Percentiles rank a stretch among this genome's conserved stretches.
Conservation (phyloP, 2,113 vertebrate genomes). For the Brachypteracias leptosomus region DNA sequence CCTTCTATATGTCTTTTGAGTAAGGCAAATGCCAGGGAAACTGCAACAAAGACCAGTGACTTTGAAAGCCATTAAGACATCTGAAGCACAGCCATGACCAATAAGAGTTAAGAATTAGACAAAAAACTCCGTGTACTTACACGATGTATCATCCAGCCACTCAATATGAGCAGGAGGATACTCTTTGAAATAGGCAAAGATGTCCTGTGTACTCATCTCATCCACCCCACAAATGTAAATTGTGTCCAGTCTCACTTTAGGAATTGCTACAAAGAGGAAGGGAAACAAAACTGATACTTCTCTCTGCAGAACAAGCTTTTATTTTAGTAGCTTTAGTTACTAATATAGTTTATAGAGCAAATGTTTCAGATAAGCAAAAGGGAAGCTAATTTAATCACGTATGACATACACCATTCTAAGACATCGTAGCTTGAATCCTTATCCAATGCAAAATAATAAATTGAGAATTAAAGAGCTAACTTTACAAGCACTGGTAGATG, state of each 20-base stretch:
- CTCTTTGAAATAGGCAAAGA: slow-evolving; percentile 93
- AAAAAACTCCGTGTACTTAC: slow-evolving; percentile 75
- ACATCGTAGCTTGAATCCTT: not conserved
- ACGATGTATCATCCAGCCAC: slow-evolving; percentile 95
- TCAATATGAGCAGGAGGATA: slow-evolving; percentile 98
- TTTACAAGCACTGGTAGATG: not conserved
- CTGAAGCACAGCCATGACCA: not conserved
- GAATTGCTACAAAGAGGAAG: slow-evolving; percentile 81
- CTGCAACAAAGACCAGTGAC: not conserved
- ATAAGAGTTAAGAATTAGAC: not conserved
- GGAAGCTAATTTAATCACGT: not conserved
- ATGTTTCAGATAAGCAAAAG: not conserved
- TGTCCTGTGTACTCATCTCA: slow-evolving; percentile 96
- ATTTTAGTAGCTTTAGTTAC: too few relatives aligned
- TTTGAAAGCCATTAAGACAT: not conserved
- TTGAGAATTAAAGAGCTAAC: not conserved
- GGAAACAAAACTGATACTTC: not conserved
- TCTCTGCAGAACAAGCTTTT: not conserved
- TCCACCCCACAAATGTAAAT: slow-evolving; percentile 91
- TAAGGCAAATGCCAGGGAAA: not conserved
- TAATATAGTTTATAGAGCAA: not conserved
- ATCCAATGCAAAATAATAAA: not conserved
- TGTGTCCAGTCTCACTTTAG: slow-evolving; percentile 89
- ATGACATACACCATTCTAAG: not conserved
- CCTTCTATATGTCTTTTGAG: not conserved